Evolutionary conservation across 2,113 vertebrate species (phyloP), one percentile per base, ranked within the genome.

Genomic region (Cyrtonyx montezumae): DNA sequence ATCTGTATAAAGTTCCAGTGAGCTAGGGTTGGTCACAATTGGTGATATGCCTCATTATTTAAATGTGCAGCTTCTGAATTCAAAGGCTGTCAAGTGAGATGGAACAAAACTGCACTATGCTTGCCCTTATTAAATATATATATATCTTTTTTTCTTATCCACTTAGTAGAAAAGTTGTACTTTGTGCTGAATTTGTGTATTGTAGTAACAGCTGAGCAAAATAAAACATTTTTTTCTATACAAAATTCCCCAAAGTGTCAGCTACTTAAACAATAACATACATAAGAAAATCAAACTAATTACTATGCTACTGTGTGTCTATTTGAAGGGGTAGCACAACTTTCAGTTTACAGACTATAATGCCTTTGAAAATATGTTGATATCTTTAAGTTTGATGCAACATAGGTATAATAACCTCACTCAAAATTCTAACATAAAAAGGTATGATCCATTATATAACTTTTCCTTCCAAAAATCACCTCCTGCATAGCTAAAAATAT

Each of bases 1-100:
- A 90, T 91, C 96, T 95, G 84, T 95, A 91, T 2, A 45, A 96
- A 96, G 91, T 90, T 95, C 67, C 75, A 79, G 49, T 17, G 37
- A 92, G 67, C 65, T 86, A 93, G 80, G 46, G 79, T 97, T 93
- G 90, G 77, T 94, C 21, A 10, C 93, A 90, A 66, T 53, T 95
- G 88, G 78, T 94, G 91, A 91, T 88, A 75, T 34, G 65, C 42
- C 74, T 92, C 34, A 40, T 95, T 89, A 81, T 86, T 83, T 89
- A 85, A 91, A 90, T 63, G 74, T 23, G 70, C 13, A 46, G 30
- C 34, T 83, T 91, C 58, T 36, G 70, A 93, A 66, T 91, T 95
- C 80, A 92, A 90, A 62, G 16, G 32, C 56, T 93, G 68, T 75
- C 61, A 71, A 59, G 20, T 26, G 40, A 55, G 51, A 77, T 66